Conservation (phyloP, 2,797 vertebrate genomes). For the Xiphophorus birchmanni region DNA sequence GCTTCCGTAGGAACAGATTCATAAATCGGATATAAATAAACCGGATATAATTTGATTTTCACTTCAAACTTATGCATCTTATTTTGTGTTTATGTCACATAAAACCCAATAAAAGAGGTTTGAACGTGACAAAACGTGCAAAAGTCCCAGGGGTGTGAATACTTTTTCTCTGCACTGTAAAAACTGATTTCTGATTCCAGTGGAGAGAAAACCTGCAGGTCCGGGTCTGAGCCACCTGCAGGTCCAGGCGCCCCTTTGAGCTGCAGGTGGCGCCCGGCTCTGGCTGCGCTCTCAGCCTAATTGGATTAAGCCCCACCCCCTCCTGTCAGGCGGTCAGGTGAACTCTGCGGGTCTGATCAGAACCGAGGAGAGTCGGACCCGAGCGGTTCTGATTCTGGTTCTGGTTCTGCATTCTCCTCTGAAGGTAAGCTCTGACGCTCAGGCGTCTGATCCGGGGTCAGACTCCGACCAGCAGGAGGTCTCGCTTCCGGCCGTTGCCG, state of each 20-base stretch:
- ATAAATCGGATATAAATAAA: not conserved
- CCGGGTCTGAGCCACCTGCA: no score
- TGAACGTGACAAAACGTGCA: not conserved
- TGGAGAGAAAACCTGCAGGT: not conserved
- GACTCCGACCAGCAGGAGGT: not conserved
- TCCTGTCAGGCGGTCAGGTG: slow-evolving; percentile 21
- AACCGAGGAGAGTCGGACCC: not conserved
- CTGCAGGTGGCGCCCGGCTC: slow-evolving; percentile 30
- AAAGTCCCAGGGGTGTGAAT: not conserved
- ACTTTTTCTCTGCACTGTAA: not conserved
- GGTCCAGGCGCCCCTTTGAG: no score
- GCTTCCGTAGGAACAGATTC: not conserved
- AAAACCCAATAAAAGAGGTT: not conserved
- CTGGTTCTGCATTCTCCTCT: not conserved
- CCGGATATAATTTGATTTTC: not conserved
- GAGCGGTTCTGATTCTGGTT: not conserved
- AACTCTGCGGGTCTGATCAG: slow-evolving; percentile 1
- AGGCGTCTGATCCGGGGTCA: not conserved
- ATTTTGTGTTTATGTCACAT: not conserved
- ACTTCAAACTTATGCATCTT: not conserved
- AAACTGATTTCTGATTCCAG: not conserved
- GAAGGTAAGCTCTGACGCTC: slow-evolving; percentile 25
- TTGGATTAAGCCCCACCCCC: slow-evolving; percentile 61
- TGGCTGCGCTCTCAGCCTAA: slow-evolving; percentile 23
- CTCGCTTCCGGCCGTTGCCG: not conserved